These are phyloP conservation scores for Colaptes auratus DNA, from an alignment of 2,113 vertebrate genomes.

Conservation along the genomic window DNA sequence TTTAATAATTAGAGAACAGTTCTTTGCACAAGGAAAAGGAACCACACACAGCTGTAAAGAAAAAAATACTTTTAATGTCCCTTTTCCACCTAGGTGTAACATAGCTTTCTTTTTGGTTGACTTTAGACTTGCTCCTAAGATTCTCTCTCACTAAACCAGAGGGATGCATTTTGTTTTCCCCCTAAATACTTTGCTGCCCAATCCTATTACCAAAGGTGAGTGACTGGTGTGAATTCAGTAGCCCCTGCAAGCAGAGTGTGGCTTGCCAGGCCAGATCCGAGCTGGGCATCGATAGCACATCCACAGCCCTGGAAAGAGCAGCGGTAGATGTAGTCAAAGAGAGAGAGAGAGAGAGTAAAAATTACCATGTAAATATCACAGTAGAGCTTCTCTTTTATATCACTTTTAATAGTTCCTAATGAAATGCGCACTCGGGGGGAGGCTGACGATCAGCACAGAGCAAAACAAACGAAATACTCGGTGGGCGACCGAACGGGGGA, in stretches of 20 bases:
- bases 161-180: not conserved
- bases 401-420: not conserved
- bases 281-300: fast-evolving
- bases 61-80: not conserved
- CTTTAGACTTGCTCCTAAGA: not conserved
- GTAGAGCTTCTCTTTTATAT: not conserved
- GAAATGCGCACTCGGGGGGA: fast-evolving
- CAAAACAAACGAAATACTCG: not conserved
- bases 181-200: not conserved
- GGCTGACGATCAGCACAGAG: not conserved
- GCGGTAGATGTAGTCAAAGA: fast-evolving
- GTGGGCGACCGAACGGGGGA: fast-evolving
- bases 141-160: not conserved
- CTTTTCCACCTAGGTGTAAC: not conserved
- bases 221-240: not conserved
- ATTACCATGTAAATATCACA: fast-evolving
- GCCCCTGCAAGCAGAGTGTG: not conserved
- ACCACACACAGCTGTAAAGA: not conserved
- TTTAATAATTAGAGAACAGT: not conserved
- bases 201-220: not conserved
- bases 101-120: too few relatives aligned
- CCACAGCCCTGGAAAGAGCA: fast-evolving
- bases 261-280: not conserved
- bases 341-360: not conserved
- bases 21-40: not conserved